These are phyloP conservation scores for Onychomys torridus DNA, from an alignment of 2,797 vertebrate genomes.

Conservation along the genomic window DNA sequence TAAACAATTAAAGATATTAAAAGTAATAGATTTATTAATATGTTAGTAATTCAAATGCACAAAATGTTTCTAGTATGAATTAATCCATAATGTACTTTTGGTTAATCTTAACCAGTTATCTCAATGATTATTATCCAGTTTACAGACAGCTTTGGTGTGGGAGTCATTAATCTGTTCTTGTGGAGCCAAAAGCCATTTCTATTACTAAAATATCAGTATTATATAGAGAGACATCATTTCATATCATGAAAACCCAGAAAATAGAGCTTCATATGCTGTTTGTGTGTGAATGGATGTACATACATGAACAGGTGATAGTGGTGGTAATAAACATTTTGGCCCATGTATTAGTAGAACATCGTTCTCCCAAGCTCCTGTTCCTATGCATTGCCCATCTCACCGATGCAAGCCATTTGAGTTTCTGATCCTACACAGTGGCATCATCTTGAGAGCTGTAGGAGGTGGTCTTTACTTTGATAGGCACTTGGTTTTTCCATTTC, in stretches of 20 bases:
- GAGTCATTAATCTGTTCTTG: slow-evolving; percentile 29
- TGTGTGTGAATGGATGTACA: slow-evolving; percentile 47
- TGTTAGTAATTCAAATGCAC: neutral
- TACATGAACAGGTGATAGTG: neutral
- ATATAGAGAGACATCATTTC: slow-evolving; percentile 39
- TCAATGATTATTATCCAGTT: neutral
- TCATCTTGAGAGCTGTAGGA: slow-evolving; percentile 71
- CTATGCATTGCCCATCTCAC: neutral
- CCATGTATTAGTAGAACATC: slow-evolving; percentile 56
- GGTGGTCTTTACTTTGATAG: slow-evolving; percentile 73
- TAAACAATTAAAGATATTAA: slow-evolving; percentile 5
- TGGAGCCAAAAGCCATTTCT: neutral
- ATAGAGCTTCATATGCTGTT: slow-evolving; percentile 57
- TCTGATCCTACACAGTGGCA: slow-evolving; percentile 39
- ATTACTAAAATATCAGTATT: slow-evolving; percentile 22
- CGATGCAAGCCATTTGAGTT: neutral
- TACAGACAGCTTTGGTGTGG: neutral
- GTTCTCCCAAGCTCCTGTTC: neutral
- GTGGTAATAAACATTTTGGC: neutral
- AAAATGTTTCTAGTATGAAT: neutral
- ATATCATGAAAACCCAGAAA: slow-evolving; percentile 53
- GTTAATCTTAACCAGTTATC: neutral
- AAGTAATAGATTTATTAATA: neutral
- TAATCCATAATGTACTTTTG: slow-evolving; percentile 4
- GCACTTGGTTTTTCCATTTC: slow-evolving; percentile 77